Evolutionary conservation across 2,113 vertebrate species (phyloP), one percentile per base, ranked within the genome.

Genomic region (Pituophis catenifer): DNA sequence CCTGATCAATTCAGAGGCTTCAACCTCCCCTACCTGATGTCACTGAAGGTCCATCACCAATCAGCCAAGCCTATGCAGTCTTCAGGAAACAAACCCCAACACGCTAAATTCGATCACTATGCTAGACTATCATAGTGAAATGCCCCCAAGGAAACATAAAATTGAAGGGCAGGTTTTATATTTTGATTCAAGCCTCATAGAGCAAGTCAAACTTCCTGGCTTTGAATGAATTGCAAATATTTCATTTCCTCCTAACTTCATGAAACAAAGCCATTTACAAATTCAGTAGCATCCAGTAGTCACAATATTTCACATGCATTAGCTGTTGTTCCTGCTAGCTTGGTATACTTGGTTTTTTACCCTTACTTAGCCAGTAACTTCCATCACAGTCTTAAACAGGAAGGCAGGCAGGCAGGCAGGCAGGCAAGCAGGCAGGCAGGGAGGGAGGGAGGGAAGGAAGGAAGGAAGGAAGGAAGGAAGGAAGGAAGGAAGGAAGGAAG

Each of bases 331-430:
- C 70, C 38, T 23, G 94, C 89, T 93, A 96, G 85, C 5, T 7
- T 48, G 38, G 8, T 26, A 15, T 50, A 5, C 10, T 62, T 65
- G 44, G 6, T 21, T 48, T 89, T 94, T 26, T 87, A 93, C 90
- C 91, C 92, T 24, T 33, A 92, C 89, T 44, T 90, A n/a, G 0
- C 29, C 92, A 90, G 88, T 86, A 92, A 95, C 91, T 96, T 93
- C 62, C 93, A 70, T 53, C 91, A 12, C 91, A 94, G 94, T 95
- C 95, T 92, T 92, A 91, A 92, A 92, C 89, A 86, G 62, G 93
- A 53, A 95, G 15, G 54, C 3, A 48, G 44, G 44, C 3, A 48
- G 44, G 44, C 44, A 48, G 44, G 3, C 0, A 44, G 44, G 44
- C 2, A 48, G 4, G 0, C 2, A 44, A 2, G 38, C 2, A 44